Base-by-base conservation (phyloP, 1,140 invertebrate genomes). In the Cheumatopsyche charites region DNA sequence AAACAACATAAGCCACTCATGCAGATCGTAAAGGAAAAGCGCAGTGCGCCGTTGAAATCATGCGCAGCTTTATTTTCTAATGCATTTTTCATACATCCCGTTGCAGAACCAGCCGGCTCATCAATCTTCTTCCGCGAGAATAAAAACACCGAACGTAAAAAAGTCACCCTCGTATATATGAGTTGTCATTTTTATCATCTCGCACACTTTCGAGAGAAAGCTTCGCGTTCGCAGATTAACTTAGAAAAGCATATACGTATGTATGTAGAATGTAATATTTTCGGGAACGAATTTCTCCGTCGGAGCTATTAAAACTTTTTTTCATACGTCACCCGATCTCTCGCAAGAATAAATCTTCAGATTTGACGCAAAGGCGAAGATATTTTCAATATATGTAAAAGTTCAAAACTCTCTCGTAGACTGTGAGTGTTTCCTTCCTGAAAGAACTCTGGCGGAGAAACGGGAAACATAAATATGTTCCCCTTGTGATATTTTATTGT, bases 401-500 rank as follows among this genome's bases (percentile, higher is more conserved):
- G 47, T 52, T 52, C 47, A 52, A 17, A 52, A 36, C 29, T 36
- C 47, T 52, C 15, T 62, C 19, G 58, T 9, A 19, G 23, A n/a
- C 58, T 15, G 19, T 23, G 65, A 52, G 43, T 52, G 65, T 49
- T 67, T 67, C 65, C 43, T 65, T 55, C 65, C 65, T 29, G 65
- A 17, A 11, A 15, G 62, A 15, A 67, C 68, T 9, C 42, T n/a
- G 15, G 62, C 45, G 36, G 62, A 70, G 19, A 70, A 26, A 41
- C 17, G 55, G 41, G 17, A 17, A 63, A 63, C 15, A 62, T 69
- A 70, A 62, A 70, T 62, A 49, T 43, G 19, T 21, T 29, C 52
- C 11, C 15, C 29, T 36, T 36, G 47, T 62, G 36, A 70, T 70
- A 70, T 70, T 70, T 70, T 62, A 70, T 61, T 62, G 58, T 62